These are phyloP conservation scores for Drosophila ustulata DNA, from an alignment of 2,888 invertebrate species.

Conservation along the genomic window DNA sequence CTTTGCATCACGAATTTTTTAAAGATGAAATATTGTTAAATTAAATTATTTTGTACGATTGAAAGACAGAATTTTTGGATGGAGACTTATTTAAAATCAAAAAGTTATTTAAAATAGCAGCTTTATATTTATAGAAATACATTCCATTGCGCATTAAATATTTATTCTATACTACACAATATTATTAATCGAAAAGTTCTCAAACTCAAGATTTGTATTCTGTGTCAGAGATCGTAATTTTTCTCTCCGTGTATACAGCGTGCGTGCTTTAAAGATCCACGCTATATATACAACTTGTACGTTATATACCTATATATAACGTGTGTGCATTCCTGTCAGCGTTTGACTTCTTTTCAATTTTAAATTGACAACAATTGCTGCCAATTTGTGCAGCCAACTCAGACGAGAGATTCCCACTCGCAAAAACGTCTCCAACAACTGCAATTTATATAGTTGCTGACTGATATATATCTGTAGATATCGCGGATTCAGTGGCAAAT, in stretches of 20 bases:
- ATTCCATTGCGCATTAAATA: too few relatives aligned
- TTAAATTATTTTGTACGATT: too few relatives aligned
- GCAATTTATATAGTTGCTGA: conserved; percentile 1
- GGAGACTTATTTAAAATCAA: too few relatives aligned
- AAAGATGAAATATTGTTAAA: too few relatives aligned
- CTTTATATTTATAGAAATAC: too few relatives aligned
- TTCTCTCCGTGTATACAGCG: neutral
- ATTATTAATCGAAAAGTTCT: too few relatives aligned
- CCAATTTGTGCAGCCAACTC: conserved; percentile 60
- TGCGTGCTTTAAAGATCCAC: conserved; percentile 24
- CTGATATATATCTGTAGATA: conserved; percentile 8
- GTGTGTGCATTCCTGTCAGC: conserved; percentile 51
- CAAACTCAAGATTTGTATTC: too few relatives aligned
- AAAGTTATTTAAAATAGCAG: too few relatives aligned
- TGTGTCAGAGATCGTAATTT: too few relatives aligned
- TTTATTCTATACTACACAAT: too few relatives aligned
- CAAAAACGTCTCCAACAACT: conserved; percentile 5
- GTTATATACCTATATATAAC: conserved; percentile 18
- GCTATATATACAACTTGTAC: conserved; percentile 5
- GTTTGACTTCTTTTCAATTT: conserved; percentile 80
- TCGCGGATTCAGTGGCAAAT: conserved; percentile 35
- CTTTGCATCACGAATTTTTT: too few relatives aligned
- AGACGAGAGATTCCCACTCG: conserved; percentile 26
- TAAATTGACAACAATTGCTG: conserved; percentile 82
- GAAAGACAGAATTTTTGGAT: too few relatives aligned